Evolutionary conservation across 2,888 invertebrate genomes (phyloP).

Genomic region (Cabera pusaria): DNA sequence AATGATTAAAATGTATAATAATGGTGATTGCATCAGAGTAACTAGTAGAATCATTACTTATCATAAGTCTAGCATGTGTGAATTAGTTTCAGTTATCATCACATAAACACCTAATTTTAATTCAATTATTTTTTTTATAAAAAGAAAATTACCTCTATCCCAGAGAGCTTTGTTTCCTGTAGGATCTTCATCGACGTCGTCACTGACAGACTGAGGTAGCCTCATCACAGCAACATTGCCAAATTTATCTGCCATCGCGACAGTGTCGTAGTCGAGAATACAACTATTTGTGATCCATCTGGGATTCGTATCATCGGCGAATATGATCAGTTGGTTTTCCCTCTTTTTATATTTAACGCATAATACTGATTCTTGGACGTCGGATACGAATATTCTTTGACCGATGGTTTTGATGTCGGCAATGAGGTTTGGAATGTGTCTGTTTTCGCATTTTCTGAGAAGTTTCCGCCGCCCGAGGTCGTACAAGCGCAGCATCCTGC

Average conservation of each 20-base stretch:
- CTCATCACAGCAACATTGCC: constrained; percentile 97
- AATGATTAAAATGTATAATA: too few relatives aligned
- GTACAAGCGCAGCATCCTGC: constrained; percentile 95
- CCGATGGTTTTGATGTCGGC: constrained; percentile 97
- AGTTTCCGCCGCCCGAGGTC: constrained; percentile 97
- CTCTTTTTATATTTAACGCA: constrained; percentile 96
- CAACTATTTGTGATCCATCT: constrained; percentile 96
- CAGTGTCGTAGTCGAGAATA: constrained; percentile 97
- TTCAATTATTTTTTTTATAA: too few relatives aligned
- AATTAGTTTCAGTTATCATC: constrained; percentile 65
- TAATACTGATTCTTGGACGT: constrained; percentile 98
- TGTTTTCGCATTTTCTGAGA: constrained; percentile 98
- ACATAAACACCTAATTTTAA: too few relatives aligned
- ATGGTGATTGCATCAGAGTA: constrained; percentile 44
- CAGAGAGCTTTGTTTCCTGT: constrained; percentile 99
- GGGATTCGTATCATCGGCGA: constrained; percentile 99
- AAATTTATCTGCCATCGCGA: constrained; percentile 98
- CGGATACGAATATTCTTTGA: constrained; percentile 96
- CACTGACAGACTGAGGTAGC: constrained; percentile 94
- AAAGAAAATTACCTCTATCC: constrained; percentile 92
- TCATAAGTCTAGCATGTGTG: constrained; percentile 84
- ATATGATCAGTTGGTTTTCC: constrained; percentile 98
- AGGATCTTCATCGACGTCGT: constrained; percentile 99
- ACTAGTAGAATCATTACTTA: constrained; percentile 64
- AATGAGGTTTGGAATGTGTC: constrained; percentile 97